Evolutionary conservation across 1,140 invertebrate species (phyloP).

Genomic region (Lucilia cuprina): DNA sequence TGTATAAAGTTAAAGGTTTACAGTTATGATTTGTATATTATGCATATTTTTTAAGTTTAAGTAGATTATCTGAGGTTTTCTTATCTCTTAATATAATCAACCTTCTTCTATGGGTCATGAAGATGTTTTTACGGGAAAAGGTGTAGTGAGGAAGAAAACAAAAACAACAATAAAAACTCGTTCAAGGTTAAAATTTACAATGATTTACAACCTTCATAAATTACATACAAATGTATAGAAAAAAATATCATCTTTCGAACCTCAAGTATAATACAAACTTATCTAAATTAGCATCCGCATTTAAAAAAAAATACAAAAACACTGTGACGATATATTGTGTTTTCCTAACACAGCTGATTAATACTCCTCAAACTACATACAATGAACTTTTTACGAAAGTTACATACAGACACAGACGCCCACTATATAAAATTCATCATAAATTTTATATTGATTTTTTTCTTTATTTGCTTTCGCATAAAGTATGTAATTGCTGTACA

Average conservation of each 20-base stretch:
- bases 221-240: too few species aligned
- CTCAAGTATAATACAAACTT: not conserved
- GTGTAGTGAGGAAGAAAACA: too few species aligned
- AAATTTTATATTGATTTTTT: conserved; percentile 28
- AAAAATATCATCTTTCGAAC: not conserved
- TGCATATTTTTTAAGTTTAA: not conserved
- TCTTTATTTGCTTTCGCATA: not conserved
- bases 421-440: not conserved
- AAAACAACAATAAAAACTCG: not conserved
- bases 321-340: not conserved
- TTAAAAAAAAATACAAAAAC: not conserved
- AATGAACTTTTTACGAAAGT: conserved; percentile 40
- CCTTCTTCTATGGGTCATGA: not conserved
- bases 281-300: not conserved
- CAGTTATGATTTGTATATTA: not conserved
- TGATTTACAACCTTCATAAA: not conserved
- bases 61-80: not conserved
- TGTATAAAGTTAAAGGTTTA: not conserved
- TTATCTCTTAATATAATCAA: not conserved
- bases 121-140: conserved; percentile 3
- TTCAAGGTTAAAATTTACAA: conserved; percentile 17
- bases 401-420: not conserved
- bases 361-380: conserved; percentile 43
- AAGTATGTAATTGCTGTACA: conserved; percentile 42
- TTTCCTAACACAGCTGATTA: not conserved